Evolutionary conservation across 2,797 vertebrate species (phyloP).

Genomic region (Myotis vivesi): DNA sequence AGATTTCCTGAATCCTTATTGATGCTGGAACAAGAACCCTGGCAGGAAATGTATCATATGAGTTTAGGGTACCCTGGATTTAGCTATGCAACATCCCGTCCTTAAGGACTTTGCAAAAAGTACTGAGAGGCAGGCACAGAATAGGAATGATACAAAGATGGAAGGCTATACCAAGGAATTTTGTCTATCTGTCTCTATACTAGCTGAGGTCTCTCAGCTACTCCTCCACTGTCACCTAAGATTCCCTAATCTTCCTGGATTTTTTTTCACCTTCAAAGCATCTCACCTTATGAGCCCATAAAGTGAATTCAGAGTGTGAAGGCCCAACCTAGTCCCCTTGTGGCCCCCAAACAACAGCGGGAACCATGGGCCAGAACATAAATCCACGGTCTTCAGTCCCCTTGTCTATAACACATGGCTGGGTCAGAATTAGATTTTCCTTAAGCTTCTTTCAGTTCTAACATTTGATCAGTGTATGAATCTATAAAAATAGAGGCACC

Average conservation of each 20-base stretch:
- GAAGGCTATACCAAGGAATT: neutral
- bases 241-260: neutral
- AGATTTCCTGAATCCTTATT: no score
- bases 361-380: neutral
- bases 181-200: neutral
- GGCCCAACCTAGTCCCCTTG: neutral
- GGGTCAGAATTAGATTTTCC: neutral
- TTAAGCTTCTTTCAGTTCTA: neutral
- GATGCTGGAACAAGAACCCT: no score
- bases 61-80: neutral
- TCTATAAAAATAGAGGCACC: constrained; percentile 41
- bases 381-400: neutral
- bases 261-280: neutral
- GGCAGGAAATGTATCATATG: neutral
- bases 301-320: constrained; percentile 4
- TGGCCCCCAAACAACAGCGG: neutral
- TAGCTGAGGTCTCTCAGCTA: neutral
- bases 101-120: neutral
- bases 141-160: neutral
- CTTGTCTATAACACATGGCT: neutral
- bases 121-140: neutral
- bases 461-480: constrained; percentile 13
- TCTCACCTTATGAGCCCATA: neutral
- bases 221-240: neutral
- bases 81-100: neutral